Percentiles rank a stretch among this genome's conserved stretches.
Conservation (phyloP, 2,797 vertebrate species). For the Gymnoscopelus microlampas region DNA sequence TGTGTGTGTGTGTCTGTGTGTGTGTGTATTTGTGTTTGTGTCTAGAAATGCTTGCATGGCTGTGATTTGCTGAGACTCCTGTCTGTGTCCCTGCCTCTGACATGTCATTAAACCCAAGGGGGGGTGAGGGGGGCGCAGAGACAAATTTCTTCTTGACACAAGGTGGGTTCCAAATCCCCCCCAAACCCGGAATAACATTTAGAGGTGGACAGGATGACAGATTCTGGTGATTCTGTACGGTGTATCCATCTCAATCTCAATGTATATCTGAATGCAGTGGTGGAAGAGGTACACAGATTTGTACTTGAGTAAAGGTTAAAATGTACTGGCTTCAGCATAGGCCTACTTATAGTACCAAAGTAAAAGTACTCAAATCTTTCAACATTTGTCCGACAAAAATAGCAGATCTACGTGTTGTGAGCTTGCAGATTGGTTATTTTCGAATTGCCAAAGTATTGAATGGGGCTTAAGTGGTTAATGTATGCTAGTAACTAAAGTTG, state of each 20-base stretch:
- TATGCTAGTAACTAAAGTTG: constrained; percentile 5
- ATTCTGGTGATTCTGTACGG: constrained; percentile 31
- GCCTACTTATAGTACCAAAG: neutral
- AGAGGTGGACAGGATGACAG: constrained; percentile 41
- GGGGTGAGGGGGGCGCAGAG: constrained; percentile 5
- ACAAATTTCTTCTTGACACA: constrained; percentile 39
- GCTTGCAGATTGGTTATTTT: too few species aligned
- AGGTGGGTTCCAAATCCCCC: constrained; percentile 28
- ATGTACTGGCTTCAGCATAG: too few species aligned
- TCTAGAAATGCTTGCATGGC: neutral
- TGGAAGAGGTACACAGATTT: too few species aligned
- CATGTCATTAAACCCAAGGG: constrained; percentile 5
- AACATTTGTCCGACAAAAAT: too few species aligned
- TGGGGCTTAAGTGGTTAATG: neutral
- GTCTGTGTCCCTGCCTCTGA: constrained; percentile 27
- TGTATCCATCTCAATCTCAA: constrained; percentile 49
- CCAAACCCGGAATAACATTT: constrained; percentile 25
- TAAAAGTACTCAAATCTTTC: too few species aligned
- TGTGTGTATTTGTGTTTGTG: constrained; percentile 1
- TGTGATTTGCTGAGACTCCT: constrained; percentile 6
- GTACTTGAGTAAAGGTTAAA: too few species aligned
- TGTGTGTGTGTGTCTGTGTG: neutral
- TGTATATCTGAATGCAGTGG: neutral
- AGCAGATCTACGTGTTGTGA: too few species aligned
- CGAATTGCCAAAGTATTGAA: too few species aligned